A percentile compares a stretch with the other conserved stretches of the same genome.
Conservation (phyloP, 2,113 vertebrate species). For the Scopus umbretta region DNA sequence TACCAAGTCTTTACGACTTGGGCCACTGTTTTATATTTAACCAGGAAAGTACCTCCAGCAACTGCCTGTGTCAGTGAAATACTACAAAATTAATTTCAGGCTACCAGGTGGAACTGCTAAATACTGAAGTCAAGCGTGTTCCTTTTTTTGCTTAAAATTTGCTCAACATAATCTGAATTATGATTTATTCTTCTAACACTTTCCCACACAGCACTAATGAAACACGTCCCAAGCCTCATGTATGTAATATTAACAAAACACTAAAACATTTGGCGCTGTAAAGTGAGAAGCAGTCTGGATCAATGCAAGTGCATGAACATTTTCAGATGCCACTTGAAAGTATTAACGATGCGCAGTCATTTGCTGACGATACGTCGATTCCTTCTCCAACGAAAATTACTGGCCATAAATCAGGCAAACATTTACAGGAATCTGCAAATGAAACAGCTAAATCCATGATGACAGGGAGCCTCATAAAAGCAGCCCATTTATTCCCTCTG, state of each 20-base stretch:
- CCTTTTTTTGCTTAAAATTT: background rate
- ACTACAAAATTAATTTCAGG: background rate
- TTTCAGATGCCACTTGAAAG: slow-evolving; percentile 70
- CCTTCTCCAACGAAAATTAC: slow-evolving; percentile 74
- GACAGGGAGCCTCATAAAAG: slow-evolving; percentile 82
- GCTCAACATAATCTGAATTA: background rate
- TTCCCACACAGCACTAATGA: background rate
- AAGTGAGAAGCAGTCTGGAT: slow-evolving; percentile 55
- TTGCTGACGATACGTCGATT: slow-evolving; percentile 69
- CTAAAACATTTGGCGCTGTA: slow-evolving; percentile 15
- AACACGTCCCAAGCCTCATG: background rate
- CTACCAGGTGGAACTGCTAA: background rate
- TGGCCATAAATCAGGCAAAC: slow-evolving; percentile 83
- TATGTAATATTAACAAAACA: slow-evolving; percentile 24
- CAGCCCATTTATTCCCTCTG: slow-evolving; percentile 73
- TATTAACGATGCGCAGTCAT: slow-evolving; percentile 75
- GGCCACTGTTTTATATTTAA: background rate
- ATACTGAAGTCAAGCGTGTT: background rate
- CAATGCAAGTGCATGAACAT: slow-evolving; percentile 74
- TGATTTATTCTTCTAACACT: background rate
- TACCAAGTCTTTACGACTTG: background rate
- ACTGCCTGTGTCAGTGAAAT: background rate
- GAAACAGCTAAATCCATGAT: slow-evolving; percentile 84
- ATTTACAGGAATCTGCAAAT: slow-evolving; percentile 85
- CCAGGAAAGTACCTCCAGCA: background rate